Percentiles rank a stretch among this genome's conserved stretches.
These are phyloP conservation scores for Myotis planiceps DNA, from an alignment of 2,797 vertebrate genomes.

Conservation along the genomic window DNA sequence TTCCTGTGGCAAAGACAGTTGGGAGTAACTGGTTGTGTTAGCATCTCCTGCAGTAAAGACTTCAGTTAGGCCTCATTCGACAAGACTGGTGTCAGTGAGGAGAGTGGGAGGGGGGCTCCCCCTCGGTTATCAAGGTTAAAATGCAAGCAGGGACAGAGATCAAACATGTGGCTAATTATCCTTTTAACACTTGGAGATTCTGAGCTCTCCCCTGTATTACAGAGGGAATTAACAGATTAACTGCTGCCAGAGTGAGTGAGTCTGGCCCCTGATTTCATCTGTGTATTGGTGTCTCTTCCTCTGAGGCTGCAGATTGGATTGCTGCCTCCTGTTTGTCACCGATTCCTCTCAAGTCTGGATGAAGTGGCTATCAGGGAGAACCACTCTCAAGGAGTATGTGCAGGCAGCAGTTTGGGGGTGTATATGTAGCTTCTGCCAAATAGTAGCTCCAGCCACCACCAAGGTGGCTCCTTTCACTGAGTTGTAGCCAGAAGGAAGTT, in stretches of 20 bases:
- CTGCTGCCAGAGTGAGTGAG: slow-evolving; percentile 68
- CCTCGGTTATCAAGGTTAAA: slow-evolving; percentile 79
- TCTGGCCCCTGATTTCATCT: background rate
- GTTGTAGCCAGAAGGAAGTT: background rate
- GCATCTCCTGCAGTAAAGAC: slow-evolving; percentile 80
- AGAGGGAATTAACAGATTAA: slow-evolving; percentile 67
- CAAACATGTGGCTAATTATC: slow-evolving; percentile 81
- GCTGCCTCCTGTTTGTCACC: slow-evolving; percentile 11
- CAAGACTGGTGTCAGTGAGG: slow-evolving; percentile 67
- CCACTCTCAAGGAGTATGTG: background rate
- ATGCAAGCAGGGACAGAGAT: slow-evolving; percentile 77
- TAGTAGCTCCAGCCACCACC: background rate
- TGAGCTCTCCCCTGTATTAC: slow-evolving; percentile 45
- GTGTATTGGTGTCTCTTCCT: background rate
- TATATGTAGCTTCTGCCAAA: background rate
- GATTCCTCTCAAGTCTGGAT: background rate
- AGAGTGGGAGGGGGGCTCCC: slow-evolving; percentile 67
- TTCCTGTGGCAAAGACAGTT: slow-evolving; percentile 55
- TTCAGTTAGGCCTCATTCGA: slow-evolving; percentile 78
- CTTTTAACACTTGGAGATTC: slow-evolving; percentile 80
- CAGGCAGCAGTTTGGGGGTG: background rate
- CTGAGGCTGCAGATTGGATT: background rate
- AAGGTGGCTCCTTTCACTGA: background rate
- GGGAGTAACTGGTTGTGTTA: slow-evolving; percentile 80
- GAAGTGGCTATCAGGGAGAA: background rate